A percentile compares a stretch with the other conserved stretches of the same genome.
These are phyloP conservation scores for Melanotaenia trifasciata DNA, from an alignment of 2,797 vertebrate genomes.

Conservation along the genomic window DNA sequence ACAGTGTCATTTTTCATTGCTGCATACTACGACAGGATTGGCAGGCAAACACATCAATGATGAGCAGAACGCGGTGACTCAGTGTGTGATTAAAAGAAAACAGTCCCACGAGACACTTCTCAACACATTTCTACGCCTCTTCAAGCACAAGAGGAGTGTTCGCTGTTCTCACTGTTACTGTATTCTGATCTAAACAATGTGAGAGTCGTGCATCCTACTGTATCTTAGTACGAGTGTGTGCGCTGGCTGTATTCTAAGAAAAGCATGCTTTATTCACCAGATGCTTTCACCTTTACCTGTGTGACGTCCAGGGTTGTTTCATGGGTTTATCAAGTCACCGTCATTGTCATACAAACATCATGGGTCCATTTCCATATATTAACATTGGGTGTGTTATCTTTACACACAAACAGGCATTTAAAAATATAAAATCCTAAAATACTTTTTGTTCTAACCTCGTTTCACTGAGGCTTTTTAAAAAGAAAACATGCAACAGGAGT, in stretches of 20 bases:
- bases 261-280: neutral
- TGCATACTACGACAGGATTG: neutral
- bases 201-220: neutral
- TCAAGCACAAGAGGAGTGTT: constrained; percentile 15
- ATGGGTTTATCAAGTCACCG: neutral
- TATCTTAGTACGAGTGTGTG: neutral
- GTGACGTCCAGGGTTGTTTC: neutral
- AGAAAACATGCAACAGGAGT: no score
- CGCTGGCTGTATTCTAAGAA: neutral
- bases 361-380: neutral
- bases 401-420: neutral
- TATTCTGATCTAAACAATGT: neutral
- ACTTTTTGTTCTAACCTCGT: no score
- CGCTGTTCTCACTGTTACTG: neutral
- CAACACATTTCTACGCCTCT: constrained; percentile 20
- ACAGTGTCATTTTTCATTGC: constrained; percentile 6
- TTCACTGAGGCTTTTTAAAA: no score
- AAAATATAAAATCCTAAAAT: no score
- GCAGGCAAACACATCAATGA: constrained; percentile 16
- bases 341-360: neutral
- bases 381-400: no score
- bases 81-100: constrained; percentile 18
- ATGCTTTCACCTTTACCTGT: neutral
- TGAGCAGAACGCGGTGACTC: constrained; percentile 11
- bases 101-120: constrained; percentile 16